phyloP scores from a whole-genome alignment of 1,140 invertebrate genomes.

The Meloidogyne floridensis region DNA sequence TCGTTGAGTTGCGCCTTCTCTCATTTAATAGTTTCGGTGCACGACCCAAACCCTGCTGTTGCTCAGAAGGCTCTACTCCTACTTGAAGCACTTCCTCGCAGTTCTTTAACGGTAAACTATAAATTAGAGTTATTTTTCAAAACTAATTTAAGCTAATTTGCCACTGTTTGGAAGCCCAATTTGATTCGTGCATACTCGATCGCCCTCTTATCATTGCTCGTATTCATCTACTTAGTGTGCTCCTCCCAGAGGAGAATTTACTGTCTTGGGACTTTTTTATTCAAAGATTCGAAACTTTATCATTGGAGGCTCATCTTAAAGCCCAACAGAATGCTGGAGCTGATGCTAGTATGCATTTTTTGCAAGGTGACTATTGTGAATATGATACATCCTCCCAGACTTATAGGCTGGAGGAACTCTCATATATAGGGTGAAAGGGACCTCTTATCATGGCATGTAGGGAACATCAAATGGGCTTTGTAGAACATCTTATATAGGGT shows the following conservation, averaged over 20 bases:
- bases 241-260: slow-evolving; percentile 81
- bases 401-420: neutral
- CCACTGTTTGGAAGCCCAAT: slow-evolving; percentile 70
- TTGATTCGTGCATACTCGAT: slow-evolving; percentile 84
- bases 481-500: neutral
- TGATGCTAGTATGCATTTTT: slow-evolving; percentile 67
- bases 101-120: slow-evolving; percentile 66
- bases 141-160: slow-evolving; percentile 66
- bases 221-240: slow-evolving; percentile 89
- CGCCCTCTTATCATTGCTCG: slow-evolving; percentile 94
- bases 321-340: slow-evolving; percentile 76
- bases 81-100: slow-evolving; percentile 88
- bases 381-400: no score
- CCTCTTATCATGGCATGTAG: neutral
- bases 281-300: slow-evolving; percentile 91
- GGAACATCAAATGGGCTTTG: neutral
- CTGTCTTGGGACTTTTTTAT: slow-evolving; percentile 94
- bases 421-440: neutral
- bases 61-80: slow-evolving; percentile 88
- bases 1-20: slow-evolving; percentile 93
- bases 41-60: slow-evolving; percentile 90
- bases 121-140: neutral
- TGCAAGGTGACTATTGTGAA: slow-evolving; percentile 73
- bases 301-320: slow-evolving; percentile 89
- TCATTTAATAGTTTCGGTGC: slow-evolving; percentile 90